Conservation (phyloP, 2,888 invertebrate species). For the Pachydiplax longipennis region DNA sequence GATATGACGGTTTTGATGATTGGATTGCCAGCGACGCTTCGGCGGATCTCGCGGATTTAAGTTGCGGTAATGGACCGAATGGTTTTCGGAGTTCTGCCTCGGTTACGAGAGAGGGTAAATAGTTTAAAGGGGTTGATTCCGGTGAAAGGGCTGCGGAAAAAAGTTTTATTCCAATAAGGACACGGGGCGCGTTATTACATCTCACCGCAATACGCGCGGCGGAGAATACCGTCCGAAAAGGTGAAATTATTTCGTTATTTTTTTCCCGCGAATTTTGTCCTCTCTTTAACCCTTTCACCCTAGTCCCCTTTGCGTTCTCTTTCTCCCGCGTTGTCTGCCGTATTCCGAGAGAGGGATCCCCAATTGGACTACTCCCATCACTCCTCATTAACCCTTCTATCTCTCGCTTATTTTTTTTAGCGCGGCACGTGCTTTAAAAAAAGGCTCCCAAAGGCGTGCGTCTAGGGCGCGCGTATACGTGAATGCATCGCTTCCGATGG, state of each 20-base stretch:
- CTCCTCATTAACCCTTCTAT: constrained; percentile 30
- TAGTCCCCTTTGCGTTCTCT: background rate
- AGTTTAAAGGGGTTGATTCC: background rate
- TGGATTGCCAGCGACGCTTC: constrained; percentile 32
- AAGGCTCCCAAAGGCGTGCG: background rate
- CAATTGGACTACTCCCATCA: constrained; percentile 26
- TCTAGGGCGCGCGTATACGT: background rate
- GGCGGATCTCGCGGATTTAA: background rate
- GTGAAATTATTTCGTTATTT: background rate
- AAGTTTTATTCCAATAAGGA: background rate
- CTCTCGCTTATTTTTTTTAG: background rate
- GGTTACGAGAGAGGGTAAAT: background rate
- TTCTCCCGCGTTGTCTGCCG: background rate
- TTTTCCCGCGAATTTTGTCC: background rate
- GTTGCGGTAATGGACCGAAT: background rate
- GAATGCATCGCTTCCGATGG: background rate
- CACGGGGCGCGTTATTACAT: background rate
- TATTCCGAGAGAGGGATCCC: background rate
- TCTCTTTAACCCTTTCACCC: background rate
- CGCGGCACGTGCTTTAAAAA: background rate
- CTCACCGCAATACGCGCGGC: background rate
- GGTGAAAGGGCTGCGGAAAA: background rate
- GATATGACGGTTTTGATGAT: constrained; percentile 33
- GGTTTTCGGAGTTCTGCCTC: constrained; percentile 4
- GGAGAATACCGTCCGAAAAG: background rate